phyloP scores from a whole-genome alignment of 2,888 invertebrate species.

The Polyommatus iphigenia region DNA sequence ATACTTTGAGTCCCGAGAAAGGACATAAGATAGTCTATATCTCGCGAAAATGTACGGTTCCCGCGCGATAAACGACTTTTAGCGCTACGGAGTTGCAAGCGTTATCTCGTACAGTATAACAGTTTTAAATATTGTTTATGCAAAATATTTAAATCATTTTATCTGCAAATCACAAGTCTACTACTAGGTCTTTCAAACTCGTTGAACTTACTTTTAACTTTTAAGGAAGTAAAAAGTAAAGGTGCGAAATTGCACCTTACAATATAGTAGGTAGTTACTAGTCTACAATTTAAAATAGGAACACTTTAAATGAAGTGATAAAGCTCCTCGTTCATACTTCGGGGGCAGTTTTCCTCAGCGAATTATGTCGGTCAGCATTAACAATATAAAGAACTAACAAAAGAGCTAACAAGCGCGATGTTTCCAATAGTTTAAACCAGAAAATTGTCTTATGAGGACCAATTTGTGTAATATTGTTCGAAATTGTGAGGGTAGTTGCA shows the following conservation, averaged over 20 bases:
- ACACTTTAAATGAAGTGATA: not conserved
- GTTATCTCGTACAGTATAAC: no score
- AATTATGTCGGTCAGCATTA: conserved; percentile 26
- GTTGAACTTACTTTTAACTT: no score
- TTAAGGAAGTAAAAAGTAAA: no score
- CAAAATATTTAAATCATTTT: no score
- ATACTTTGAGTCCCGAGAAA: no score
- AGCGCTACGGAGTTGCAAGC: no score
- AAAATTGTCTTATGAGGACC: conserved; percentile 54
- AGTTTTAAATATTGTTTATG: no score
- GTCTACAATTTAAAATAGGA: not conserved
- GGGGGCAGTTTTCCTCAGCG: not conserved
- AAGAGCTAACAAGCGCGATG: conserved; percentile 48
- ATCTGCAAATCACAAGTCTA: no score
- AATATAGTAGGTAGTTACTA: not conserved
- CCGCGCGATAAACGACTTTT: no score
- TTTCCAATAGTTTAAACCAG: conserved; percentile 54
- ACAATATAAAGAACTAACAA: conserved; percentile 44
- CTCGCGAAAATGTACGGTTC: no score
- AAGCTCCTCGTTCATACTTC: not conserved
- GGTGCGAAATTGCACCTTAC: not conserved
- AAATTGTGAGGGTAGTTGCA: conserved; percentile 71
- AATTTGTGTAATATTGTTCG: conserved; percentile 62
- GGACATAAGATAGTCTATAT: no score
- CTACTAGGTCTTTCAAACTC: no score